phyloP scores from a whole-genome alignment of 2,888 invertebrate species.

The Tinea semifulvella region DNA sequence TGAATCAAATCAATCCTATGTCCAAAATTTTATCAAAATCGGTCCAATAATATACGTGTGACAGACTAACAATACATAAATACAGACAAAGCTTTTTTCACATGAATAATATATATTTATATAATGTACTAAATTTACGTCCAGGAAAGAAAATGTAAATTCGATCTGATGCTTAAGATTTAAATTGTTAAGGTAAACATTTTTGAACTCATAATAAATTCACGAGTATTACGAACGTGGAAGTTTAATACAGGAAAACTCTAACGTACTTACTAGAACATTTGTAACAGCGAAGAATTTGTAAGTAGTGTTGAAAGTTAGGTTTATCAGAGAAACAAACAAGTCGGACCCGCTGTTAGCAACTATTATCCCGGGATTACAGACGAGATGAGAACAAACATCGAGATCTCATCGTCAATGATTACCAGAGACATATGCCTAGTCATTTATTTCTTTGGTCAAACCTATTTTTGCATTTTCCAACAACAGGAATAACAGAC shows the following conservation, averaged over 20 bases:
- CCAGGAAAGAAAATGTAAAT: not conserved
- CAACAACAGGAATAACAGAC: not conserved
- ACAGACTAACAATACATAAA: too few species aligned
- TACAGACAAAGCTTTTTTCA: too few species aligned
- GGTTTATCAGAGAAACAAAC: constrained; percentile 51
- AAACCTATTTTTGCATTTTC: not conserved
- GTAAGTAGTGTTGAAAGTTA: constrained; percentile 36
- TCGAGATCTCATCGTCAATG: constrained; percentile 8
- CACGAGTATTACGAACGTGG: not conserved
- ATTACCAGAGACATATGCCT: too few species aligned
- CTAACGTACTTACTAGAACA: not conserved
- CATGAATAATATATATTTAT: too few species aligned
- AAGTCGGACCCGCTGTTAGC: constrained; percentile 39
- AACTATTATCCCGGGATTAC: constrained; percentile 55
- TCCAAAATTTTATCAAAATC: too few species aligned
- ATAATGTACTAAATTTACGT: too few species aligned
- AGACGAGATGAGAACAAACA: constrained; percentile 37
- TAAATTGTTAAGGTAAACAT: not conserved
- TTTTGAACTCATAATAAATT: not conserved
- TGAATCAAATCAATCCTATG: too few species aligned
- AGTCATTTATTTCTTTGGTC: too few species aligned
- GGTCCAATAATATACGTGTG: too few species aligned
- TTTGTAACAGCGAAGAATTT: constrained; percentile 32
- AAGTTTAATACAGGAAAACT: not conserved
- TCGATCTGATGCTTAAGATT: not conserved